Evolutionary conservation across 2,888 invertebrate genomes (phyloP).

Genomic region (Scrobipalpa costella): DNA sequence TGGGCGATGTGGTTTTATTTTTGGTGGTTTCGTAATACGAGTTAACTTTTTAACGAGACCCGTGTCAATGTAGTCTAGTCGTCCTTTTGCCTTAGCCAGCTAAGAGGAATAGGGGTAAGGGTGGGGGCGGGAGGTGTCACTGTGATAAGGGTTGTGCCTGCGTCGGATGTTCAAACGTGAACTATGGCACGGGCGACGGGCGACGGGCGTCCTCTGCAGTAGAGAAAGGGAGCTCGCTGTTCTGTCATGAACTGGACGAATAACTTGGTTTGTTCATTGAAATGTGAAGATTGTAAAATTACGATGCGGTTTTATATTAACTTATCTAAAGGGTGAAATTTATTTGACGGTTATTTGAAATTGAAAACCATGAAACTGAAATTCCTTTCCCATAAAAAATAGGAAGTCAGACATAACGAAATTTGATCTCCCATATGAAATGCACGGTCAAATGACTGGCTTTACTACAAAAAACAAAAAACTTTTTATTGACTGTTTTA

Average conservation of each 20-base stretch:
- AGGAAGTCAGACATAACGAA: too few species aligned
- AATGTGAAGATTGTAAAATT: too few species aligned
- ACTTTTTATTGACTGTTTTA: too few species aligned
- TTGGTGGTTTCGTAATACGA: conserved; percentile 23
- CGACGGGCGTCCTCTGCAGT: not conserved
- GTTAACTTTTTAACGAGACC: conserved; percentile 38
- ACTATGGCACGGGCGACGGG: conserved; percentile 11
- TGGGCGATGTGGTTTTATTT: conserved; percentile 17
- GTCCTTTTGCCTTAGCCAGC: conserved; percentile 28
- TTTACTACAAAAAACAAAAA: too few species aligned
- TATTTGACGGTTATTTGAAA: too few species aligned
- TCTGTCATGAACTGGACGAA: not conserved
- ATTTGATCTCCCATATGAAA: too few species aligned
- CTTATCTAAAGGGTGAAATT: too few species aligned
- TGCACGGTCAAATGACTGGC: too few species aligned
- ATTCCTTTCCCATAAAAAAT: too few species aligned
- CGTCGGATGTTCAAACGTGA: conserved; percentile 14
- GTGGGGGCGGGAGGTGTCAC: conserved; percentile 14
- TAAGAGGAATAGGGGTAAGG: not conserved
- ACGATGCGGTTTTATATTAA: too few species aligned
- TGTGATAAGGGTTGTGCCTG: conserved; percentile 25
- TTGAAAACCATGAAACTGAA: too few species aligned
- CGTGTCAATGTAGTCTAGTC: conserved; percentile 43
- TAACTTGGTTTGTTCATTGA: not conserved
- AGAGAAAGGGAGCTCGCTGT: not conserved